phyloP scores from a whole-genome alignment of 2,888 invertebrate genomes.

The Drosophila quinaria region DNA sequence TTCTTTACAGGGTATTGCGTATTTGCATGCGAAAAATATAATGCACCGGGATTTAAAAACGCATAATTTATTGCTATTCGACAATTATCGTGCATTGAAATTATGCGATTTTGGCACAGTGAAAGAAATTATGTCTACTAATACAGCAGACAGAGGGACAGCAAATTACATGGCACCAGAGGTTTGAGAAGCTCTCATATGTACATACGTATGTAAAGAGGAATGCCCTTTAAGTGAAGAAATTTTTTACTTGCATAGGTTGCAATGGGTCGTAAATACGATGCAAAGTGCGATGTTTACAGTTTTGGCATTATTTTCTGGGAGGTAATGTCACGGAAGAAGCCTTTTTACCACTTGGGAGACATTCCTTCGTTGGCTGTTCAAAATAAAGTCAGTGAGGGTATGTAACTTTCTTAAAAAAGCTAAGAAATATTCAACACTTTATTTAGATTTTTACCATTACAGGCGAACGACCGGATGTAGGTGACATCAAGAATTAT shows the following conservation, averaged over 20 bases:
- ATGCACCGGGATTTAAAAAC: conserved; percentile 26
- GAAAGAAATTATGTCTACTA: background rate
- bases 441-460: background rate
- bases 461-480: background rate
- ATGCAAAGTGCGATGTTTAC: conserved; percentile 16
- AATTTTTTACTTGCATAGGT: background rate
- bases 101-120: conserved; percentile 22
- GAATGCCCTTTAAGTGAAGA: background rate
- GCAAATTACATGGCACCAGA: conserved; percentile 18
- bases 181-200: background rate
- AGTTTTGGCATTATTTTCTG: conserved; percentile 26
- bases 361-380: background rate
- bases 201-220: background rate
- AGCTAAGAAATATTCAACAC: background rate
- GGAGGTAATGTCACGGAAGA: conserved; percentile 14
- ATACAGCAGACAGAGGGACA: background rate
- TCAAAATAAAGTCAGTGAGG: background rate
- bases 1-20: conserved; percentile 6
- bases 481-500: background rate
- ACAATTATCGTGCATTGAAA: background rate
- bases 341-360: conserved; percentile 5
- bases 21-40: conserved; percentile 13
- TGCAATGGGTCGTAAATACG: background rate
- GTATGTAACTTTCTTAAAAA: background rate
- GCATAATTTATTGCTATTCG: background rate